phyloP scores from a whole-genome alignment of 1,140 invertebrate species.

The Zaprionus ghesquierei region DNA sequence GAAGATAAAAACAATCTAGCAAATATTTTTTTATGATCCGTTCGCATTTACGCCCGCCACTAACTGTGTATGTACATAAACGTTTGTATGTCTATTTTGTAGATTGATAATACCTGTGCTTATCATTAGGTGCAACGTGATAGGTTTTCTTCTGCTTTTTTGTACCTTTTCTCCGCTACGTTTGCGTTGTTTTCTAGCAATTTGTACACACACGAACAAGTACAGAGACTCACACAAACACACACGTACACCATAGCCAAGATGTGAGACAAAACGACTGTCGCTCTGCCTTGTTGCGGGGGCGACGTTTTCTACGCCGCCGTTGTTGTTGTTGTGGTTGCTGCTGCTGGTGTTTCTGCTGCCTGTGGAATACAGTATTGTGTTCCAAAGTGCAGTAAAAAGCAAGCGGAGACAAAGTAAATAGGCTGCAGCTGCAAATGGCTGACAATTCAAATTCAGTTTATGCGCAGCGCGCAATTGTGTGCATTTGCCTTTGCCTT shows the following conservation, averaged over 20 bases:
- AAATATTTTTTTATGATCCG: conserved; percentile 9
- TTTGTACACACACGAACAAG: conserved; percentile 1
- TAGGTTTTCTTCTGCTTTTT: conserved; percentile 2
- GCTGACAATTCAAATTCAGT: conserved; percentile 24
- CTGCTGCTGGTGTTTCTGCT: not conserved
- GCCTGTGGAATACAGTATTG: conserved; percentile 12
- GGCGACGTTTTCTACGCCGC: conserved; percentile 16
- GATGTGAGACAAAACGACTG: not conserved
- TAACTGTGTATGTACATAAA: not conserved
- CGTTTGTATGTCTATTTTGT: not conserved
- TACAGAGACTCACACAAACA: not conserved
- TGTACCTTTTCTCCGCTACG: not conserved
- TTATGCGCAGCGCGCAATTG: conserved; percentile 21
- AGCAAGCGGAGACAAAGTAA: conserved; percentile 7
- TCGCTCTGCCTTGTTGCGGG: not conserved
- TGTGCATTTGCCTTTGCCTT: not conserved
- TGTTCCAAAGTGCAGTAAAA: conserved; percentile 21
- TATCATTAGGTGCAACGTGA: conserved; percentile 19
- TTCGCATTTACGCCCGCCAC: no score
- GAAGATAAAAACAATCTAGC: conserved; percentile 27
- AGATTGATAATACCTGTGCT: not conserved
- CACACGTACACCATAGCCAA: not conserved
- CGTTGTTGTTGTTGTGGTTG: not conserved
- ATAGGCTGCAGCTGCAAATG: conserved; percentile 25
- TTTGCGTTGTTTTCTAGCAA: not conserved